phyloP scores from a whole-genome alignment of 2,888 invertebrate genomes.

The Acanthoscelides obtectus region DNA sequence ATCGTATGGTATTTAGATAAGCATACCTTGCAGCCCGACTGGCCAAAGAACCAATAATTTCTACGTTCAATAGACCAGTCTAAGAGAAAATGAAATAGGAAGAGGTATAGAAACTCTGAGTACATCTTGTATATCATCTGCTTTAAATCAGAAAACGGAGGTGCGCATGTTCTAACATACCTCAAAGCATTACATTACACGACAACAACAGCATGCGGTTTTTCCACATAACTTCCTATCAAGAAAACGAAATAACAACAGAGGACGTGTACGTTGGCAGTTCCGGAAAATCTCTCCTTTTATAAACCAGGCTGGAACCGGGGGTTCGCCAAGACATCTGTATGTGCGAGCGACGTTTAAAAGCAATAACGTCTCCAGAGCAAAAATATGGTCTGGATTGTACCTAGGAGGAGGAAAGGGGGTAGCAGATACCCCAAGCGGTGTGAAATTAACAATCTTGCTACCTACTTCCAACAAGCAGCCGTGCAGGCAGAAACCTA shows the following conservation, averaged over 20 bases:
- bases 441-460: too few relatives aligned
- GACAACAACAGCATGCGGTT: background rate
- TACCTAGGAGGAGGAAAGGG: background rate
- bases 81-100: too few relatives aligned
- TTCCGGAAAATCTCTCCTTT: background rate
- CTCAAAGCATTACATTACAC: background rate
- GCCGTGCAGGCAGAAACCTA: too few relatives aligned
- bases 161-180: too few relatives aligned
- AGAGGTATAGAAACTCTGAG: too few relatives aligned
- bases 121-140: too few relatives aligned
- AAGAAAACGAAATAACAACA: background rate
- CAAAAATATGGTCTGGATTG: background rate
- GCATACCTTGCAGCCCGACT: too few relatives aligned
- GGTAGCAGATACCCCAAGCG: background rate
- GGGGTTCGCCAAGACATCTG: background rate
- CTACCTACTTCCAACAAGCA: too few relatives aligned
- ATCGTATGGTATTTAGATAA: too few relatives aligned
- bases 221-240: background rate
- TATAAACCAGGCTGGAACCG: background rate
- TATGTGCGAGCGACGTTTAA: background rate
- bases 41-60: too few relatives aligned
- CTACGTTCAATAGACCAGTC: too few relatives aligned
- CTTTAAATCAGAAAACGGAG: too few relatives aligned
- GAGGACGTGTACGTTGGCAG: background rate
- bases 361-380: background rate